phyloP scores from a whole-genome alignment of 1,140 invertebrate genomes.

The Stratiolaelaps scimitus region DNA sequence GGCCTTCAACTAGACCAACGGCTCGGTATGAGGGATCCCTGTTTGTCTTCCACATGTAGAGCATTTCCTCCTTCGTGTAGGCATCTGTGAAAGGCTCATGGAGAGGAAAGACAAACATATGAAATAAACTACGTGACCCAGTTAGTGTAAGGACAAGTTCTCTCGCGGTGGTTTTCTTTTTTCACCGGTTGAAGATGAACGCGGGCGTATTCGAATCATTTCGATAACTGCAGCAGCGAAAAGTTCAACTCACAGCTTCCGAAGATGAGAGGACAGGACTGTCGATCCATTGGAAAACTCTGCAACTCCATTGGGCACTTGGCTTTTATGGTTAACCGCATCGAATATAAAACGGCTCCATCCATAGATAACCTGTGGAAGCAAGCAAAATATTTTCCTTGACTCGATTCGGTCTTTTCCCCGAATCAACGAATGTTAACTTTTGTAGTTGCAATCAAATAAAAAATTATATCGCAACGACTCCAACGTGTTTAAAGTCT shows the following conservation, averaged over 20 bases:
- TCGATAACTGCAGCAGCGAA: too few species aligned
- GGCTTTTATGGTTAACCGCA: constrained; percentile 55
- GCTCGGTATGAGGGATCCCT: constrained; percentile 24
- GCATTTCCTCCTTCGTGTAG: constrained; percentile 40
- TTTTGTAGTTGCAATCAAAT: too few species aligned
- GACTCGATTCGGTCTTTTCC: too few species aligned
- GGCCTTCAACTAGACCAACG: constrained; percentile 37
- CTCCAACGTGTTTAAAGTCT: too few species aligned
- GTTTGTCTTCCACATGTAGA: constrained; percentile 40
- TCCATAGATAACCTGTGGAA: constrained; percentile 56
- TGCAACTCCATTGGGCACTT: constrained; percentile 47
- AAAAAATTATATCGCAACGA: too few species aligned
- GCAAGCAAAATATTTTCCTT: too few species aligned
- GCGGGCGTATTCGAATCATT: not conserved
- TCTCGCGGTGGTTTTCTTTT: too few species aligned
- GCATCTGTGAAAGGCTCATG: constrained; percentile 39
- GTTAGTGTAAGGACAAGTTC: not conserved
- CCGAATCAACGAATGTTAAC: too few species aligned
- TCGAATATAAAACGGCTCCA: constrained; percentile 83
- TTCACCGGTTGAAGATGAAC: too few species aligned
- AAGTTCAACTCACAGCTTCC: constrained; percentile 45
- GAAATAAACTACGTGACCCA: too few species aligned
- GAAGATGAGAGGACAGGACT: constrained; percentile 42
- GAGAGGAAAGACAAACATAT: too few species aligned
- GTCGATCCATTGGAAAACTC: constrained; percentile 44